These are phyloP conservation scores for Lophius americanus DNA, from an alignment of 2,797 vertebrate genomes.

Conservation along the genomic window DNA sequence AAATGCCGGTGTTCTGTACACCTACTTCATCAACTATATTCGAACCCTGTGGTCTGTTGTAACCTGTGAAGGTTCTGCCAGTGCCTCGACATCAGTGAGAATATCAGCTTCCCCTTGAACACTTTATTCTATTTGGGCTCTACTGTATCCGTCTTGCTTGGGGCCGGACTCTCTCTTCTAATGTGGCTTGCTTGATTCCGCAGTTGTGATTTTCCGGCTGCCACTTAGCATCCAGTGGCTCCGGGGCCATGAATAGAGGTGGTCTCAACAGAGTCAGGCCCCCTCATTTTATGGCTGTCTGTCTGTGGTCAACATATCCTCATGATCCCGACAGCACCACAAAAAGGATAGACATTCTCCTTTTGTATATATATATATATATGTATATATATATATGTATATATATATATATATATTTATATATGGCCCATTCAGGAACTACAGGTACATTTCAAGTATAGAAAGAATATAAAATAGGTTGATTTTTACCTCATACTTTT, in stretches of 20 bases:
- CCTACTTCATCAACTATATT: neutral
- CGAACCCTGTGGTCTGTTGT: neutral
- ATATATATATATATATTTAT: neutral
- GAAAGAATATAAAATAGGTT: too few relatives aligned
- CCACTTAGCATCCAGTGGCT: constrained; percentile 74
- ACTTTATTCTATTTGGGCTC: constrained; percentile 26
- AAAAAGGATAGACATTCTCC: constrained; percentile 26
- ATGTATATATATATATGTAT: neutral
- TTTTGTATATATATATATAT: constrained; percentile 14
- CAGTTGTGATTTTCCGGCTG: constrained; percentile 82
- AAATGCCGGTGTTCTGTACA: neutral
- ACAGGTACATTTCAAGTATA: too few relatives aligned
- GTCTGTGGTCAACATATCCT: constrained; percentile 50
- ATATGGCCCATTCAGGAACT: neutral
- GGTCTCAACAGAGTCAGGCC: constrained; percentile 72
- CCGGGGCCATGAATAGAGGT: constrained; percentile 74
- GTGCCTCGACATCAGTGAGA: constrained; percentile 26
- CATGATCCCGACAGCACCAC: constrained; percentile 56
- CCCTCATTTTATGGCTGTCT: constrained; percentile 58
- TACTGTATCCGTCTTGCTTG: constrained; percentile 46
- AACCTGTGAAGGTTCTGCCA: constrained; percentile 14
- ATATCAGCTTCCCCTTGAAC: constrained; percentile 37
- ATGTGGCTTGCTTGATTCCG: constrained; percentile 72
- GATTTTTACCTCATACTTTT: too few relatives aligned
- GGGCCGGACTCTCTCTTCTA: constrained; percentile 48